A percentile compares a stretch with the other conserved stretches of the same genome.
phyloP scores from a whole-genome alignment of 2,113 vertebrate genomes.

The Bagarius yarrelli region DNA sequence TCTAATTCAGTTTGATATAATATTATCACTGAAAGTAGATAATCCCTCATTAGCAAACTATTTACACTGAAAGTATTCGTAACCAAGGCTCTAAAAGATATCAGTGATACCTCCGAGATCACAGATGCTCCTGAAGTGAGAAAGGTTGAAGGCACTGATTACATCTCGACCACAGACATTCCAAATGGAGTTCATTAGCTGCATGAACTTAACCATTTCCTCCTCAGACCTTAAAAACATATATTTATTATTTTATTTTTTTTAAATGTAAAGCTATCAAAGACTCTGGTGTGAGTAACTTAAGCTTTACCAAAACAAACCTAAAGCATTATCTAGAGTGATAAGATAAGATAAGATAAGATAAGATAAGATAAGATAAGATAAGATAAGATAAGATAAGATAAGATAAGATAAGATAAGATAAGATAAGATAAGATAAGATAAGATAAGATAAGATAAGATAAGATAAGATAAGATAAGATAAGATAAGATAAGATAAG shows the following conservation, averaged over 20 bases:
- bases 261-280: neutral
- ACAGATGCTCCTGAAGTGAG: conserved; percentile 74
- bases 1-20: neutral
- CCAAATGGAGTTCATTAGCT: conserved; percentile 85
- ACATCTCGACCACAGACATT: conserved; percentile 78
- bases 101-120: conserved; percentile 82
- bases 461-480: too few relatives aligned
- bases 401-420: too few relatives aligned
- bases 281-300: neutral
- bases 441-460: too few relatives aligned
- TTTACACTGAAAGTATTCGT: neutral
- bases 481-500: too few relatives aligned
- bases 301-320: neutral
- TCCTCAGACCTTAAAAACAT: conserved; percentile 75
- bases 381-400: too few relatives aligned
- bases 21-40: neutral
- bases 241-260: neutral
- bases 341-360: too few relatives aligned
- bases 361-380: too few relatives aligned
- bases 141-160: conserved; percentile 82
- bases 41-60: neutral
- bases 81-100: neutral
- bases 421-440: too few relatives aligned
- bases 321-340: neutral
- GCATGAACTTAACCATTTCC: conserved; percentile 82